These are phyloP conservation scores for Anoplopoma fimbria DNA, from an alignment of 2,113 vertebrate genomes.

Conservation along the genomic window DNA sequence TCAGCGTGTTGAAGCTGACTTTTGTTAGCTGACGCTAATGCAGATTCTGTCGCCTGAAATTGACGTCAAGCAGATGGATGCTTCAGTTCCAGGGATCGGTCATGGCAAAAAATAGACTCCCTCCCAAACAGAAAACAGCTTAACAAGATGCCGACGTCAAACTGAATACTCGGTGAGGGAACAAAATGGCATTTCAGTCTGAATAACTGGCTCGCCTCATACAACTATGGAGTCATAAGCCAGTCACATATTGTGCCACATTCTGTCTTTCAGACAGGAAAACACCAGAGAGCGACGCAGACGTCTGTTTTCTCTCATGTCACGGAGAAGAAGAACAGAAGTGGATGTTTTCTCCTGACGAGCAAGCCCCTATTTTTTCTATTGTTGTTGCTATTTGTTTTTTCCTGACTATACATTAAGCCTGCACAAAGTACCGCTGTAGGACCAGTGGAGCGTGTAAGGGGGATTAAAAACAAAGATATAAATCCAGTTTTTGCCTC, in stretches of 20 bases:
- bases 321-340: constrained; percentile 30
- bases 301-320: constrained; percentile 37
- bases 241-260: constrained; percentile 32
- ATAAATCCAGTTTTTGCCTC: constrained; percentile 74
- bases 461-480: constrained; percentile 81
- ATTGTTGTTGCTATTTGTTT: constrained; percentile 28
- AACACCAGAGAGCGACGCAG: not conserved
- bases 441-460: constrained; percentile 66
- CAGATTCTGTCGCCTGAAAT: constrained; percentile 8
- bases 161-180: constrained; percentile 8
- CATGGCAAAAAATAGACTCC: not conserved
- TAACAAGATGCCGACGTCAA: constrained; percentile 10
- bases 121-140: constrained; percentile 3
- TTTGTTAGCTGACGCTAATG: not conserved
- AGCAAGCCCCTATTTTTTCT: constrained; percentile 20
- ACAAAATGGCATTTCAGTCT: constrained; percentile 28
- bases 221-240: constrained; percentile 31
- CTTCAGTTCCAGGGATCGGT: constrained; percentile 6
- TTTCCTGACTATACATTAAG: constrained; percentile 50
- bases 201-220: constrained; percentile 21
- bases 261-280: constrained; percentile 17
- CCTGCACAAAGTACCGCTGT: constrained; percentile 56
- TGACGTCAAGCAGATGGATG: constrained; percentile 12
- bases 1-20: constrained; percentile 9
- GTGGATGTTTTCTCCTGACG: constrained; percentile 38